Base-by-base conservation (phyloP, 2,888 invertebrate species). In the Resseliella maxima region DNA sequence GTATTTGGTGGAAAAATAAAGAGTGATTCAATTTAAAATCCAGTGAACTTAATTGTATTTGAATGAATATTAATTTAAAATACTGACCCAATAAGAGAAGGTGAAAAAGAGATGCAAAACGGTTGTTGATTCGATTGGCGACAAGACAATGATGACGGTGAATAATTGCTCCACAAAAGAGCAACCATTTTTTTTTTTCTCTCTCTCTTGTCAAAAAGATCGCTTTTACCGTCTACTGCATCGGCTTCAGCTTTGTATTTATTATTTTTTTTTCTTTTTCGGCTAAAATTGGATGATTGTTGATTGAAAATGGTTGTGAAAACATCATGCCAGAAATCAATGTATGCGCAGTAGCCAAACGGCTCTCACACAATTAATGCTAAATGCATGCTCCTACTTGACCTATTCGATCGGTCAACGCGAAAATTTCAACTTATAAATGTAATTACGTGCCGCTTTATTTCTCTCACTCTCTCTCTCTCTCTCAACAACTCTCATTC, bases 141-240 rank as follows among this genome's bases (percentile, higher is more conserved):
- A 72, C 27, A 72, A 72, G 12, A 31, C 72, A 27, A 72, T 72
- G 72, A 72, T 72, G 72, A 12, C 72, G 27, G 72, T 72, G 72
- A 72, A 72, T 72, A 72, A 72, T 72, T 72, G 72, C 72, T 72
- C 35, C 15, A 15, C 72, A 72, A 72, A 59, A 72, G 72, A 72
- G 31, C 35, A 72, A 27, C 72, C 72, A 35, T 72, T 72, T 31
- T 15, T 31, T 72, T 72, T 50, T 21, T 50, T 50, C 50, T 2
- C 50, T 21, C 3, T 18, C 2, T 50, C 12, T 41, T 41, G 5
- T 41, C 12, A 41, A 8, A 5, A 41, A 8, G 6, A 41, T 41
- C 41, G 12, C 12, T 12, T 8, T 41, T 12, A 41, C 12, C 41
- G 12, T 41, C 41, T 5, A 41, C 6, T 41, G 6, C 41, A 41